Conservation (phyloP, 2,113 vertebrate species). For the Saccopteryx leptura region DNA sequence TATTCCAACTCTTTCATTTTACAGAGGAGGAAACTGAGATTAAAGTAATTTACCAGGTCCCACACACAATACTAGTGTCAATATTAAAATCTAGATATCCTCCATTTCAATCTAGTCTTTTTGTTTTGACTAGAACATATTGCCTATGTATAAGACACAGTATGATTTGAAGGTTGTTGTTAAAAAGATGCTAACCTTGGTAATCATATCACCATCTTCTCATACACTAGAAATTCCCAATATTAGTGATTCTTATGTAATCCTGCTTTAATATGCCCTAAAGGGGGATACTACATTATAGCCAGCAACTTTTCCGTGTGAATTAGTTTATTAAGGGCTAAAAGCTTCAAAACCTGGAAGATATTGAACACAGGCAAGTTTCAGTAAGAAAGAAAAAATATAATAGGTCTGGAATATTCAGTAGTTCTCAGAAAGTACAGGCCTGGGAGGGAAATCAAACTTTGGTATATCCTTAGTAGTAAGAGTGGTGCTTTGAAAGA, state of each 20-base stretch:
- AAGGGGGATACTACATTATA: background rate
- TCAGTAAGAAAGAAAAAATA: background rate
- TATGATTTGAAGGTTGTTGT: constrained; percentile 17
- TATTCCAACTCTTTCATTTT: too few species aligned
- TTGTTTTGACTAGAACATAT: background rate
- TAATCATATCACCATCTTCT: background rate
- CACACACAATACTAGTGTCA: background rate
- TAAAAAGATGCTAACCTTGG: background rate
- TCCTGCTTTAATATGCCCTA: background rate
- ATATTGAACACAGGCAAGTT: background rate
- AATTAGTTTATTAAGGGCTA: background rate
- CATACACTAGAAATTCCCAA: background rate
- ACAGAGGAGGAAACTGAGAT: too few species aligned
- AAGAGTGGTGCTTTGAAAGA: background rate
- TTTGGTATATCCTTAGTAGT: background rate
- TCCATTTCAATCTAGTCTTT: background rate
- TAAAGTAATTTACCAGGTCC: too few species aligned
- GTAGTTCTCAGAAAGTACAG: background rate
- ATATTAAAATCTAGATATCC: background rate
- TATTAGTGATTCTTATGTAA: background rate
- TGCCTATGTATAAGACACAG: background rate
- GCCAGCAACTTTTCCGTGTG: background rate
- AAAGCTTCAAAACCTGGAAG: background rate
- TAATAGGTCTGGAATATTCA: background rate
- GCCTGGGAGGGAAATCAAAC: background rate